Base-by-base conservation (phyloP, 2,797 vertebrate species). In the Sebastes dallii region DNA sequence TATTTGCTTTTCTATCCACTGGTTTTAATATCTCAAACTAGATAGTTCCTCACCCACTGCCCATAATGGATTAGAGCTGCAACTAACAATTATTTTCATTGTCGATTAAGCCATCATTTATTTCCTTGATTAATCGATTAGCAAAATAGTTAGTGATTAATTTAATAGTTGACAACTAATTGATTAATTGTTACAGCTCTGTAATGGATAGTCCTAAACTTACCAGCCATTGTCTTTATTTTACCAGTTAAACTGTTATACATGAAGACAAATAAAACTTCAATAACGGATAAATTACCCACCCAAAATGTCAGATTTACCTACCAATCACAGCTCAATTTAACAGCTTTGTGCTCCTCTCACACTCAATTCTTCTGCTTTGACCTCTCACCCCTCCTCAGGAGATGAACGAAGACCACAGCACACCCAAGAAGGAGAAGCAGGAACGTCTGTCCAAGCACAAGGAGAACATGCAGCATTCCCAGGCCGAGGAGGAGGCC, bases 331-430 rank as follows among this genome's bases (percentile, higher is more conserved):
- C 8, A 54, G 30, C 34, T 55, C 9, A 46, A 2, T 10, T 50
- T 1, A 11, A 20, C 4, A 0, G 32, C 20, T 14, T 29, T 4
- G 4, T 52, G 50, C 59, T 61, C n/a, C 14, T 50, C 20, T 22
- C 22, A 32, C 11, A 5, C 82, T 68, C 8, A 39, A 22, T 22
- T 29, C 36, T 12, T 50, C 10, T n/a, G 58, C 66, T 74, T 77
- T 66, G 11, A 60, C 29, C 27, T 11, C 9, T 18, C 14, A 13
- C 67, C 32, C 10, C 22, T 59, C 46, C 24, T 29, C 92, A 99
- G 99, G 99, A 99, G 92, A 98, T 99, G 98, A 99, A 97, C 2
- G 99, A 99, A 94, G 98, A 99, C 94, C 98, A 99, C 90, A 99
- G 98, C 96, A 99, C 99, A 46, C 99, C 99, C 70, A 99, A 99